Percentiles rank a stretch among this genome's conserved stretches.
phyloP scores from a whole-genome alignment of 2,113 vertebrate species.

The Antechinus stuartii region DNA sequence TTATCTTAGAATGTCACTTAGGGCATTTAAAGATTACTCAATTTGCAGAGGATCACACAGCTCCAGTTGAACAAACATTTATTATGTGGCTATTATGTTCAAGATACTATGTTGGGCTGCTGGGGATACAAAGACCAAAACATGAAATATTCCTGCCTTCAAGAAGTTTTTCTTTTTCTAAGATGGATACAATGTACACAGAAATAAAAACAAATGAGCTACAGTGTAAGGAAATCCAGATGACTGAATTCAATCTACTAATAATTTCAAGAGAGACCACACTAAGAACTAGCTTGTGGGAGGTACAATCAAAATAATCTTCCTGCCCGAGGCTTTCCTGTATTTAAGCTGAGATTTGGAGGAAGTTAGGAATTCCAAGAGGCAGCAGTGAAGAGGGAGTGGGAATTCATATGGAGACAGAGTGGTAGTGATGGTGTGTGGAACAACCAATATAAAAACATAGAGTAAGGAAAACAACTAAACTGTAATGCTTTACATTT shows the following conservation, averaged over 20 bases:
- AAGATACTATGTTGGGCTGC: not conserved
- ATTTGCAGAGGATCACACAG: not conserved
- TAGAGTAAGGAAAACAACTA: not conserved
- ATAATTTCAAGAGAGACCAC: not conserved
- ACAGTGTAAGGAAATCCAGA: not conserved
- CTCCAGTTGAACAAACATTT: not conserved
- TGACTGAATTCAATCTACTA: not conserved
- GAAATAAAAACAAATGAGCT: not conserved
- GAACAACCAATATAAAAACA: not conserved
- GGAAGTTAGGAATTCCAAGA: not conserved
- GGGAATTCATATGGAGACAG: not conserved
- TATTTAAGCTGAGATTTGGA: not conserved
- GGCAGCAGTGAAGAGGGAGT: not conserved
- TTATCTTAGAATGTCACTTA: not conserved
- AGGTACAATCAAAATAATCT: not conserved
- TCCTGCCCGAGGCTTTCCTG: not conserved
- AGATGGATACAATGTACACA: not conserved
- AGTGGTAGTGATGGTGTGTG: not conserved
- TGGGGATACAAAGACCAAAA: not conserved
- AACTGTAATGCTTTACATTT: not conserved
- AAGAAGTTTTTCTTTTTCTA: not conserved
- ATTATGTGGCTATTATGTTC: not conserved
- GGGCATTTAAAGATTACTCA: not conserved
- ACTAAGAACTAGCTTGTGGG: not conserved
- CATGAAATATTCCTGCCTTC: not conserved